A percentile compares a stretch with the other conserved stretches of the same genome.
These are phyloP conservation scores for Numenius phaeopus DNA, from an alignment of 2,797 vertebrate genomes.

Conservation along the genomic window DNA sequence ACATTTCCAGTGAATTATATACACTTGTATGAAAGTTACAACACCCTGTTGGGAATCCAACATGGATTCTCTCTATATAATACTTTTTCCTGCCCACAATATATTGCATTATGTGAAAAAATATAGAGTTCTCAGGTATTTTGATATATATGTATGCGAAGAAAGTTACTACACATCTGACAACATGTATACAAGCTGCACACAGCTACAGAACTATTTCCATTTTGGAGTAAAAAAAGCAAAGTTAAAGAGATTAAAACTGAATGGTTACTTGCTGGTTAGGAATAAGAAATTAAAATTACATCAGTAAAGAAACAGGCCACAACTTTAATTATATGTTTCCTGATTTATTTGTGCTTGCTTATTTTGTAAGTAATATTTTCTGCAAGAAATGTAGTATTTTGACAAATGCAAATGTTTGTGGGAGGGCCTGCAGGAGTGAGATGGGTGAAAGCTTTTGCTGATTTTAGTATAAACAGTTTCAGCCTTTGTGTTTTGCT, in stretches of 20 bases:
- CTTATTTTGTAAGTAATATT: neutral
- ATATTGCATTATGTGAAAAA: neutral
- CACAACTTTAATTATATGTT: neutral
- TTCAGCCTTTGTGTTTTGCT: neutral
- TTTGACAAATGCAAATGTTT: neutral
- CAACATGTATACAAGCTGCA: neutral
- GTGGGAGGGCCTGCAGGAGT: neutral
- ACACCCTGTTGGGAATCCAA: neutral
- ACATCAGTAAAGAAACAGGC: neutral
- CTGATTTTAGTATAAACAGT: neutral
- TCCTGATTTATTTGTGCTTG: neutral
- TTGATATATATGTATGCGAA: neutral
- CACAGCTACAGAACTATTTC: neutral
- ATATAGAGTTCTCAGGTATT: neutral
- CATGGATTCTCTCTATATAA: neutral
- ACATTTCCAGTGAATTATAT: slow-evolving; percentile 2
- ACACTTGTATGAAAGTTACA: neutral
- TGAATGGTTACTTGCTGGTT: neutral
- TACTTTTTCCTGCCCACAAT: neutral
- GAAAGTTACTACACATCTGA: neutral
- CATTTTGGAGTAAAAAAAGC: neutral
- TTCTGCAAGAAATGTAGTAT: neutral
- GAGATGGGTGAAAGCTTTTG: neutral
- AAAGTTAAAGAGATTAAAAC: neutral
- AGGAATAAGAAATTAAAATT: neutral